These are phyloP conservation scores for Philereme transversata DNA, from an alignment of 2,888 invertebrate genomes.

Conservation along the genomic window DNA sequence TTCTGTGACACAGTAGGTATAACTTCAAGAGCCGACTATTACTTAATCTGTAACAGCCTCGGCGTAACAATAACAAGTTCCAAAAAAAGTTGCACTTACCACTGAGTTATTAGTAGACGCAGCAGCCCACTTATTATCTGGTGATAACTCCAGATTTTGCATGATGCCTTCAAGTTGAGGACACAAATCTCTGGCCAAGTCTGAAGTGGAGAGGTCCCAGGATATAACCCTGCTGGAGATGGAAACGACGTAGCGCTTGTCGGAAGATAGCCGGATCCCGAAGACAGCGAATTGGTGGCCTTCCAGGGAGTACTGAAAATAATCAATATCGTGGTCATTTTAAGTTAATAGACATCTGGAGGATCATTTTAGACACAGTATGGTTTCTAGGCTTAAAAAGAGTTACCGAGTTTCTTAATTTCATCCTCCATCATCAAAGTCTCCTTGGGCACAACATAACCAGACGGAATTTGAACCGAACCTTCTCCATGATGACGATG, in stretches of 20 bases:
- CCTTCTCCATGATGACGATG: too few species aligned
- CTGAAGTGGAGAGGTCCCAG: slow-evolving; percentile 98
- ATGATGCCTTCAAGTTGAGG: slow-evolving; percentile 97
- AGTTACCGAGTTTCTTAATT: too few species aligned
- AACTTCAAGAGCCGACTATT: too few species aligned
- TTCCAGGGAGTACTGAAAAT: slow-evolving; percentile 94
- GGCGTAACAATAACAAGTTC: too few species aligned
- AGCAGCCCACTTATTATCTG: slow-evolving; percentile 97
- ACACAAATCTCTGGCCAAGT: slow-evolving; percentile 95
- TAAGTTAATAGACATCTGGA: background rate
- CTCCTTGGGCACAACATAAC: too few species aligned
- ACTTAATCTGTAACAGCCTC: too few species aligned
- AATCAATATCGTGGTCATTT: background rate
- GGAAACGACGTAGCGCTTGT: slow-evolving; percentile 96
- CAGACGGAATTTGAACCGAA: too few species aligned
- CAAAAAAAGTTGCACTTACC: slow-evolving; percentile 59
- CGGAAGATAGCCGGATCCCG: slow-evolving; percentile 94
- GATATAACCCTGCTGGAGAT: slow-evolving; percentile 98
- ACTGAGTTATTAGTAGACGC: slow-evolving; percentile 98
- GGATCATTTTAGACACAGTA: background rate
- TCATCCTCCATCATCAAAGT: too few species aligned
- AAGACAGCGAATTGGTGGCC: slow-evolving; percentile 99
- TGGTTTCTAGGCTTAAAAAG: background rate
- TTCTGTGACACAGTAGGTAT: too few species aligned
- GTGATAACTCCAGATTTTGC: slow-evolving; percentile 95